Percentiles rank a stretch among this genome's conserved stretches.
These are phyloP conservation scores for Argyresthia goedartella DNA, from an alignment of 2,888 invertebrate species.

Conservation along the genomic window DNA sequence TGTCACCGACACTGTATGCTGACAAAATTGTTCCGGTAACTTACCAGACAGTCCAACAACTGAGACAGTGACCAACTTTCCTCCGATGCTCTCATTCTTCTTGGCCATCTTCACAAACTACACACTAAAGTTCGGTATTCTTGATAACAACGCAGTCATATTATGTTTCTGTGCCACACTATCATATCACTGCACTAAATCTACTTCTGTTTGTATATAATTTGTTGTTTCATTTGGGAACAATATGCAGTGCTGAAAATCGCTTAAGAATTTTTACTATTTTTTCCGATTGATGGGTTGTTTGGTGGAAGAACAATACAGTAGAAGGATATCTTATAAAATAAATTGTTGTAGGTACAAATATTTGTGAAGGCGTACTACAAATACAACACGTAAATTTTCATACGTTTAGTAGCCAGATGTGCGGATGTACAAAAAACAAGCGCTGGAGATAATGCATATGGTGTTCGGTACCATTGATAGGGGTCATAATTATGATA, in stretches of 20 bases:
- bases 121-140: conserved; percentile 20
- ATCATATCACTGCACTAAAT: not conserved
- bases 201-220: not conserved
- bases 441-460: conserved; percentile 16
- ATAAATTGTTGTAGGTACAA: no score
- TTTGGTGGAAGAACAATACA: no score
- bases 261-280: no score
- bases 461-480: not conserved
- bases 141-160: no score
- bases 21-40: conserved; percentile 13
- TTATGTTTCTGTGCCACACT: not conserved
- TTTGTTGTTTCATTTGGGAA: not conserved
- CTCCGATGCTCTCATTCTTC: conserved; percentile 76
- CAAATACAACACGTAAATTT: conserved; percentile 14
- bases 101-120: conserved; percentile 75
- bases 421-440: conserved; percentile 33
- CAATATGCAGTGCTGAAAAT: not conserved
- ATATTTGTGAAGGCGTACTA: conserved; percentile 27
- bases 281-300: no score
- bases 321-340: no score
- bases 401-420: conserved; percentile 31
- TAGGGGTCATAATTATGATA: not conserved
- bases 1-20: no score
- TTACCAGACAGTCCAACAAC: conserved; percentile 89
- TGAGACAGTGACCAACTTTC: conserved; percentile 84